Conservation (phyloP, 2,113 vertebrate species). For the Cynopterus brachyotis region DNA sequence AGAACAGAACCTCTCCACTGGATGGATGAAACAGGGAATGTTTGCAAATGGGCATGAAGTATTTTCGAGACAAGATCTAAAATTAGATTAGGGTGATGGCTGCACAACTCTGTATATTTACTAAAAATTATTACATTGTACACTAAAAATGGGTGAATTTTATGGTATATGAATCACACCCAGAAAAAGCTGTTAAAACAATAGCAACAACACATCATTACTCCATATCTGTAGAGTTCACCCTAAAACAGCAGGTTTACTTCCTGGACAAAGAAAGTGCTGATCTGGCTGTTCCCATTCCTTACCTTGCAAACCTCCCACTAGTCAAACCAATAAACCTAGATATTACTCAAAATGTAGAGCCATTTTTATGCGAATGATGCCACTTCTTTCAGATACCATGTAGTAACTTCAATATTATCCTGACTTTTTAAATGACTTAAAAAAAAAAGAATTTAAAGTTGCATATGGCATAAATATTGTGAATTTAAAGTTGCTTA, state of each 20-base stretch:
- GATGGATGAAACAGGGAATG: not conserved
- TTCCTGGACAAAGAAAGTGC: not conserved
- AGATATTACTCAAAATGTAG: not conserved
- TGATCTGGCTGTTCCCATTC: not conserved
- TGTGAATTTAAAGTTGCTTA: not conserved
- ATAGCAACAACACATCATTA: not conserved
- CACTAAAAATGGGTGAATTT: not conserved
- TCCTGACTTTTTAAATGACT: not conserved
- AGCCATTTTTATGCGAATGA: not conserved
- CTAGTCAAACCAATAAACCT: not conserved
- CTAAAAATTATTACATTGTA: not conserved
- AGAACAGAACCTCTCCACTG: not conserved
- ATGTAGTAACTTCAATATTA: not conserved
- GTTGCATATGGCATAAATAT: not conserved
- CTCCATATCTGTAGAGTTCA: not conserved
- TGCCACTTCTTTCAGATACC: not conserved
- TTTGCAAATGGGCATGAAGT: not conserved
- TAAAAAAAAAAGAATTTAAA: not conserved
- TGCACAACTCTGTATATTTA: not conserved
- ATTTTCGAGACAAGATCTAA: not conserved
- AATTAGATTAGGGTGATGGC: not conserved
- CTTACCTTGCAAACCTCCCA: accelerated
- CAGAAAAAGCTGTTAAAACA: not conserved
- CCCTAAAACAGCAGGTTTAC: not conserved
- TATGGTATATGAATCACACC: not conserved